Evolutionary conservation across 1,140 invertebrate genomes (phyloP).

Genomic region (Dendroctonus valens): DNA sequence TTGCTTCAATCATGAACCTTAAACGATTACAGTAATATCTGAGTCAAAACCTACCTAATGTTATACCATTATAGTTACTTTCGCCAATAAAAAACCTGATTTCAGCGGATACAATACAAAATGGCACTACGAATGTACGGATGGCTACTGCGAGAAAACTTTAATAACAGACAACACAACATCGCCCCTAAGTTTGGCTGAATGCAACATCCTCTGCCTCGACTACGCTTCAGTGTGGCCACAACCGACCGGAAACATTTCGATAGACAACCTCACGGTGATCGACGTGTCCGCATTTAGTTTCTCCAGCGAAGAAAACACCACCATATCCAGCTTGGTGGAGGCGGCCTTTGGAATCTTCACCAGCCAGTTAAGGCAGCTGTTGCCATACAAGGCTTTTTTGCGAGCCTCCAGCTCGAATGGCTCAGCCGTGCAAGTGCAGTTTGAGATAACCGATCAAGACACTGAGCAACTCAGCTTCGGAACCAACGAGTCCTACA

Average conservation of each 20-base stretch:
- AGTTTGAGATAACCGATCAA: slow-evolving; percentile 16
- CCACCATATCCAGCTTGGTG: slow-evolving; percentile 5
- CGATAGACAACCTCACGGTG: slow-evolving; percentile 1
- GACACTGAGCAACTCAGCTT: slow-evolving; percentile 7
- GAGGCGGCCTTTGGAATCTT: slow-evolving; percentile 11
- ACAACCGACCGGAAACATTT: slow-evolving; percentile 18
- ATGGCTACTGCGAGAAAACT: slow-evolving; percentile 18
- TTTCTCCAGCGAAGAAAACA: background rate
- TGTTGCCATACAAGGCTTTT: slow-evolving; percentile 8
- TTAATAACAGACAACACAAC: slow-evolving; percentile 12
- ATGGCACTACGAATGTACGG: slow-evolving; percentile 21
- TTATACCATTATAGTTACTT: no score
- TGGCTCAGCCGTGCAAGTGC: background rate
- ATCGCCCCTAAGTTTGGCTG: slow-evolving; percentile 5
- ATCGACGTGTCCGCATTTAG: slow-evolving; percentile 10
- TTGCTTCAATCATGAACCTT: no score
- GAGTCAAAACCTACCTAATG: no score
- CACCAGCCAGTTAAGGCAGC: background rate
- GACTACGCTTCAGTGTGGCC: slow-evolving; percentile 16
- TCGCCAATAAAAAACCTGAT: no score
- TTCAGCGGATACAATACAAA: background rate
- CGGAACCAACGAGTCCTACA: slow-evolving; percentile 69
- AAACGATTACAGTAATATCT: no score
- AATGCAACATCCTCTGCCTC: slow-evolving; percentile 19
- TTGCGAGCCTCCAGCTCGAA: background rate